Percentiles rank a stretch among this genome's conserved stretches.
Evolutionary conservation across 2,888 invertebrate genomes (phyloP).

Genomic region (Noctua pronuba): DNA sequence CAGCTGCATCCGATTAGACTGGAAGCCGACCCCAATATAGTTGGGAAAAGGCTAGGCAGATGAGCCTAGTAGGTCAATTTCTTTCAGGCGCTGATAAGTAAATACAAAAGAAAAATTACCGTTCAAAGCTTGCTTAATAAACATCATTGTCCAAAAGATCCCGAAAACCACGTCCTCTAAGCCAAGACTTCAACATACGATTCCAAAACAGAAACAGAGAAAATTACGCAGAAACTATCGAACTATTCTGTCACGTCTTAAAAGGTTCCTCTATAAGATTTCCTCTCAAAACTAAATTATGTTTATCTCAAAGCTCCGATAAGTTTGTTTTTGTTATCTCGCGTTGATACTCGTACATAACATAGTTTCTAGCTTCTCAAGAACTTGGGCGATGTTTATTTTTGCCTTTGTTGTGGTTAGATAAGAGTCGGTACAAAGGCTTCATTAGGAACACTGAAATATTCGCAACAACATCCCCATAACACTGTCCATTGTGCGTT

Average conservation of each 20-base stretch:
- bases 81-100: neutral
- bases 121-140: neutral
- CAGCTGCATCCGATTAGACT: no score
- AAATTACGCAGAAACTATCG: neutral
- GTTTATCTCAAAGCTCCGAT: slow-evolving; percentile 56
- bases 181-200: neutral
- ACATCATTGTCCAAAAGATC: neutral
- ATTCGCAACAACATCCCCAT: neutral
- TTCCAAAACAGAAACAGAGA: neutral
- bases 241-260: slow-evolving; percentile 30
- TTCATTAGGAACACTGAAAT: slow-evolving; percentile 23
- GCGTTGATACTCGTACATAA: slow-evolving; percentile 57
- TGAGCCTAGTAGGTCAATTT: neutral
- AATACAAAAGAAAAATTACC: neutral
- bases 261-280: slow-evolving; percentile 49
- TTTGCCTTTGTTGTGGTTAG: slow-evolving; percentile 64
- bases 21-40: no score
- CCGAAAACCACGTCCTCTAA: neutral
- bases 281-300: slow-evolving; percentile 46
- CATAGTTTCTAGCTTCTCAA: slow-evolving; percentile 62
- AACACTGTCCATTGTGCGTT: slow-evolving; percentile 26
- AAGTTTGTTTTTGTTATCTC: slow-evolving; percentile 66
- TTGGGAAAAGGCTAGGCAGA: no score
- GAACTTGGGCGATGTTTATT: slow-evolving; percentile 65
- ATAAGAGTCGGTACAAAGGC: slow-evolving; percentile 53